Evolutionary conservation across 2,888 invertebrate genomes (phyloP).

Genomic region (Myopa testacea): DNA sequence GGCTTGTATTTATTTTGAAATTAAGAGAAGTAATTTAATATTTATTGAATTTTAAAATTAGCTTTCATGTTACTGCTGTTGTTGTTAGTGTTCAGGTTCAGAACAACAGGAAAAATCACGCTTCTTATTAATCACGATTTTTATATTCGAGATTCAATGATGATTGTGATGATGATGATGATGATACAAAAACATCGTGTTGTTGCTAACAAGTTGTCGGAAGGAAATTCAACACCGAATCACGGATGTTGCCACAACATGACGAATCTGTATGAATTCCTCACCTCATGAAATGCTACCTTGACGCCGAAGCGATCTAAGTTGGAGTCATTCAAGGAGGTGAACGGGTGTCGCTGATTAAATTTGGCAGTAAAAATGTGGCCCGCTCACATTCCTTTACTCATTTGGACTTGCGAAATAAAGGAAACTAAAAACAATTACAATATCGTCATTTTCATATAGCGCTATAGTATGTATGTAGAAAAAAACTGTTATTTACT

Average conservation of each 20-base stretch:
- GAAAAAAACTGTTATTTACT: background rate
- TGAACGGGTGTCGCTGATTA: background rate
- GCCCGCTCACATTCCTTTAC: background rate
- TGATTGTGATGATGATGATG: too few species aligned
- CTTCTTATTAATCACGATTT: background rate
- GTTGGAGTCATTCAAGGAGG: background rate
- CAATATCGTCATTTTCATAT: background rate
- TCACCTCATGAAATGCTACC: conserved; percentile 9
- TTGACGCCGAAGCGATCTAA: background rate
- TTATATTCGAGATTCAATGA: background rate
- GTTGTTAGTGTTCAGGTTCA: background rate
- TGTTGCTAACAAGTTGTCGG: conserved; percentile 1
- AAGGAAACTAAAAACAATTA: background rate
- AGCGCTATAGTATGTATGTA: background rate
- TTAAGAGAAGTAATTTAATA: too few species aligned
- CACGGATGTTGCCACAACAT: background rate
- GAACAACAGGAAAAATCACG: background rate
- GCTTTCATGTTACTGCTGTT: background rate
- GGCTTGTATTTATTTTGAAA: too few species aligned
- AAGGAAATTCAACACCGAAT: background rate
- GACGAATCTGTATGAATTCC: background rate
- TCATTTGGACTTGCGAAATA: background rate
- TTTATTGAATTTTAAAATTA: background rate
- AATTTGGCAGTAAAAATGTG: background rate
- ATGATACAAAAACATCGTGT: background rate